Percentiles rank a stretch among this genome's conserved stretches.
Evolutionary conservation across 2,113 vertebrate genomes (phyloP).

Genomic region (Alligator mississippiensis): DNA sequence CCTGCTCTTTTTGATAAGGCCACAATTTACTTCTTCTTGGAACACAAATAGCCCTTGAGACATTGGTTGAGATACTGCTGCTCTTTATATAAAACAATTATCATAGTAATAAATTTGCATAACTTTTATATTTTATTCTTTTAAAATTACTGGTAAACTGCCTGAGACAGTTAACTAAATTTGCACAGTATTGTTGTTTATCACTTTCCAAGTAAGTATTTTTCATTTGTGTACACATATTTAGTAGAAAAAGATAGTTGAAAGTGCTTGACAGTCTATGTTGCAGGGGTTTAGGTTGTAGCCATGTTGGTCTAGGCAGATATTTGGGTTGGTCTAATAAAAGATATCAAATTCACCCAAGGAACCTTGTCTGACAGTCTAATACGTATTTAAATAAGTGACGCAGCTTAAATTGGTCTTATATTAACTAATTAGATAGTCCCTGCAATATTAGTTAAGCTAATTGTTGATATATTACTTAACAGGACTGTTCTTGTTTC

Average conservation of each 20-base stretch:
- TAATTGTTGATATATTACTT: neutral
- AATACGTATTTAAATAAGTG: neutral
- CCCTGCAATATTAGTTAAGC: too few relatives aligned
- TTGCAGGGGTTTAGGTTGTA: too few relatives aligned
- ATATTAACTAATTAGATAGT: neutral
- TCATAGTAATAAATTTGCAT: neutral
- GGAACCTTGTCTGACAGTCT: too few relatives aligned
- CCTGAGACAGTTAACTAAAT: neutral
- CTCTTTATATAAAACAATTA: neutral
- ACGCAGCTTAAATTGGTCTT: neutral
- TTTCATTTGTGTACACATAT: neutral
- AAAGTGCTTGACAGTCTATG: too few relatives aligned
- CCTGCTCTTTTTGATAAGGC: neutral
- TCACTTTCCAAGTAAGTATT: neutral
- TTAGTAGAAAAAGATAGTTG: neutral
- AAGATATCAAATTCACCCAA: too few relatives aligned
- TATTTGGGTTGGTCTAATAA: too few relatives aligned
- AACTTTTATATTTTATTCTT: too few relatives aligned
- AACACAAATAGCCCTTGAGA: neutral
- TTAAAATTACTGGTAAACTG: too few relatives aligned
- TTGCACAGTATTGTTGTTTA: neutral
- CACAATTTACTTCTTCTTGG: neutral
- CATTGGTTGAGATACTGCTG: neutral
- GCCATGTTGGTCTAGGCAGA: too few relatives aligned
- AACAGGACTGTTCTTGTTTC: neutral